phyloP scores from a whole-genome alignment of 2,113 vertebrate genomes.

The Hydrolagus affinis region DNA sequence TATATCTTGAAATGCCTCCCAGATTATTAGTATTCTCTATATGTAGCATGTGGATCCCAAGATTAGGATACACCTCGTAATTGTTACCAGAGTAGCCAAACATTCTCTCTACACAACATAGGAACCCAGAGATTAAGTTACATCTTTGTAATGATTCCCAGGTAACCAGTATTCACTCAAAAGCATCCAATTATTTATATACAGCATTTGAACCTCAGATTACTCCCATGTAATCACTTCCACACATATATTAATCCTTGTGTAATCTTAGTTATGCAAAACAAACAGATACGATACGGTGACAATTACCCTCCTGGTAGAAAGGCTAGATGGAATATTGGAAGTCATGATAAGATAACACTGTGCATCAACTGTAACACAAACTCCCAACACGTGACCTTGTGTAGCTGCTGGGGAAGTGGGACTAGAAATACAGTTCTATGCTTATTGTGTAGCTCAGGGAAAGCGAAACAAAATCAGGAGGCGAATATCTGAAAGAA shows the following conservation, averaged over 20 bases:
- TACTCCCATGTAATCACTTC: background rate
- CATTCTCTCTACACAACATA: no score
- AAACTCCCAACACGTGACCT: background rate
- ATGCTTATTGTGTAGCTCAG: no score
- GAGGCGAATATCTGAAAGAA: no score
- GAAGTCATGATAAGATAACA: background rate
- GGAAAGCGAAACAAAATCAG: no score
- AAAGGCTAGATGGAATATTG: background rate
- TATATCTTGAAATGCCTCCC: conserved; percentile 4
- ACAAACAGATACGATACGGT: conserved; percentile 6
- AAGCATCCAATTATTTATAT: background rate
- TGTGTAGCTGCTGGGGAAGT: background rate
- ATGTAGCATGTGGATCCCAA: background rate
- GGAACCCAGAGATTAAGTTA: background rate
- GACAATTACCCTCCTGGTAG: background rate
- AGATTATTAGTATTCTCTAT: background rate
- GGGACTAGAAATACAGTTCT: background rate
- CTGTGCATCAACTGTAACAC: background rate
- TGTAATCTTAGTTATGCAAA: conserved; percentile 9
- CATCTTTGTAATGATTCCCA: conserved; percentile 11
- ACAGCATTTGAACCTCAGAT: background rate
- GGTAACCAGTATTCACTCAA: background rate
- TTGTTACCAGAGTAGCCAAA: no score
- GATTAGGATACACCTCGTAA: no score
- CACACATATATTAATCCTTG: background rate